Base-by-base conservation (phyloP, 92 coral and sea anemone species). In the Epizoanthus rinbou region DNA sequence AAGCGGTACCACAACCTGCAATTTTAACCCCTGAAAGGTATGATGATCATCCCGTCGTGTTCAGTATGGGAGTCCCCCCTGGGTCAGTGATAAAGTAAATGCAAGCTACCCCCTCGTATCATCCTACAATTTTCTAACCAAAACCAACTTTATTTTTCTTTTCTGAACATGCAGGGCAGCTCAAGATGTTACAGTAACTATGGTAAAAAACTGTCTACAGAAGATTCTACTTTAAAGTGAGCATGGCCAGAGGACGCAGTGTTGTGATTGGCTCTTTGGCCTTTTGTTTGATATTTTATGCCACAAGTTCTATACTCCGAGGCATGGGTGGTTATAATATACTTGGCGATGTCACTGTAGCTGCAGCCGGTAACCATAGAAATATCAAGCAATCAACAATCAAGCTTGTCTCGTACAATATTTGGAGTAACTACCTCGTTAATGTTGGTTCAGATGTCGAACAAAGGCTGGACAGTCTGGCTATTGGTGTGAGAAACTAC, bases 391-490 rank as follows among this genome's bases (percentile, higher is more conserved):
- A 15, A 6, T 57, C 14, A 35, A 37, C 82, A 62, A 62, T 78
- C 72, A 78, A 63, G 67, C 19, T 93, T 80, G 91, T 91, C 3
- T 88, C 91, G 17, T 91, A 93, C 25, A 93, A 93, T 22, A 64
- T 93, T 52, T 91, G 94, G 94, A 86, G 92, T 66, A 79, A 84
- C 28, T 86, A 85, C 62, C 69, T 85, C 4, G 73, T 62, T 0
- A 71, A 69, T 13, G 74, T 57, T 35, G 60, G 87, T 41, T 39
- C 79, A 31, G 84, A 81, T 79, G 52, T 89, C 39, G 73, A 75
- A 1, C 86, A 87, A 60, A 79, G 98, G 50, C 72, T 94, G 6
- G 81, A 89, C 16, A 83, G 91, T 21, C 86, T 94, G 33, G 95
- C 88, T 3, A 76, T 79, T 47, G 91, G 95, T 50, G 70, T 94